phyloP scores from a whole-genome alignment of 2,888 invertebrate species.

The Tetheella fluctuosa region DNA sequence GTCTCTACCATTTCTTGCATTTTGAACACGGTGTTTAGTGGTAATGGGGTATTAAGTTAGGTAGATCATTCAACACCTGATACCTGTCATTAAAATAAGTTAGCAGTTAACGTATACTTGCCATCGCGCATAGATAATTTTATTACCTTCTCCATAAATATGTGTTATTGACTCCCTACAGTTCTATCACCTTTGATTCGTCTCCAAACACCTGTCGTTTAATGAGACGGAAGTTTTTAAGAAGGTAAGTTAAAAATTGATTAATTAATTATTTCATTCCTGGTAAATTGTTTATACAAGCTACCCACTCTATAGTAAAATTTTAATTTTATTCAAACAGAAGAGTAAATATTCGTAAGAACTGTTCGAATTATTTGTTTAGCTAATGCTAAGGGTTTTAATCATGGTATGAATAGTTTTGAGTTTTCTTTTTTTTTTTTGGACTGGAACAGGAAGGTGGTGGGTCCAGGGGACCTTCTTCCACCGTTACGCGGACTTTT shows the following conservation, averaged over 20 bases:
- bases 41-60: background rate
- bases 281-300: background rate
- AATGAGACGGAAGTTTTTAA: constrained; percentile 4
- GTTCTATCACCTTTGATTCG: constrained; percentile 7
- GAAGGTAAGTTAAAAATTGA: background rate
- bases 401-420: too few relatives aligned
- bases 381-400: too few relatives aligned
- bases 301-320: background rate
- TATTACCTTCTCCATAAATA: background rate
- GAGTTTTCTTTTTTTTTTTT: too few relatives aligned
- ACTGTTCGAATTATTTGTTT: too few relatives aligned
- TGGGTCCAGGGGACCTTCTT: too few relatives aligned
- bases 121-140: constrained; percentile 1
- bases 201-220: background rate
- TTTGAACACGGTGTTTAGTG: background rate
- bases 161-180: background rate
- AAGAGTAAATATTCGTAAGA: too few relatives aligned
- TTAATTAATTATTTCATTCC: background rate
- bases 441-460: too few relatives aligned
- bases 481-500: too few relatives aligned
- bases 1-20: background rate
- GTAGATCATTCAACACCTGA: background rate
- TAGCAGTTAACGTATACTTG: background rate
- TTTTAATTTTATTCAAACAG: background rate
- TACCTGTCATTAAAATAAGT: background rate